phyloP scores from a whole-genome alignment of 2,113 vertebrate species.

The Solea senegalensis region DNA sequence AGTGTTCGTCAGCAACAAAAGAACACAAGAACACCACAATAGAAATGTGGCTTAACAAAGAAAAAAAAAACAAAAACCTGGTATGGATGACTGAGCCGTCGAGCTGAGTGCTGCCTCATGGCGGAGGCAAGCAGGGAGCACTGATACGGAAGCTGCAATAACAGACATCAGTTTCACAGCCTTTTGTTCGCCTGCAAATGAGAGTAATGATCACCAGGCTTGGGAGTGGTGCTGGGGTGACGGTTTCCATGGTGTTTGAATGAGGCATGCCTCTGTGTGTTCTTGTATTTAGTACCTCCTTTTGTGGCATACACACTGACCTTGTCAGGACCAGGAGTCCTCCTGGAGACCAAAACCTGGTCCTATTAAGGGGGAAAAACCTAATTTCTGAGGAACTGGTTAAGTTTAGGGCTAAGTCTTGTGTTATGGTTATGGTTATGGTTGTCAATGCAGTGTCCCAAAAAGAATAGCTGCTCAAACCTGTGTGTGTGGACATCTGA shows the following conservation, averaged over 20 bases:
- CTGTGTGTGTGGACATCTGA: conserved; percentile 27
- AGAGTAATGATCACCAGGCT: conserved; percentile 61
- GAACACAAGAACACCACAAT: conserved; percentile 60
- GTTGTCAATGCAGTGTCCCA: no score
- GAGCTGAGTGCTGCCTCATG: conserved; percentile 59
- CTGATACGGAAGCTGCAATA: conserved; percentile 67
- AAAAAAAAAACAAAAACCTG: conserved; percentile 23
- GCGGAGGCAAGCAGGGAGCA: conserved; percentile 44
- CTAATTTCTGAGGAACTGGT: no score
- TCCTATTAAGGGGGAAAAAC: no score
- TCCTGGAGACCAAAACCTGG: no score
- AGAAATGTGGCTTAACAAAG: conserved; percentile 53
- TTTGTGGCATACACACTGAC: no score
- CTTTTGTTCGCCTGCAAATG: conserved; percentile 67
- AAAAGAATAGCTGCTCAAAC: no score
- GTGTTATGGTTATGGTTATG: no score
- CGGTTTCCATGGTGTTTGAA: conserved; percentile 68
- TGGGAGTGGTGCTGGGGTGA: conserved; percentile 50
- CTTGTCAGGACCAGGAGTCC: no score
- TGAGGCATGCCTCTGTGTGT: conserved; percentile 27
- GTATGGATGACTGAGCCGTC: conserved; percentile 66
- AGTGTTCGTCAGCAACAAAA: conserved; percentile 61
- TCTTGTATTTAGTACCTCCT: no score
- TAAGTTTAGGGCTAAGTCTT: no score
- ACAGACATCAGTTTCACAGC: conserved; percentile 51